phyloP scores from a whole-genome alignment of 2,113 vertebrate species.

The Ceratotherium simum region DNA sequence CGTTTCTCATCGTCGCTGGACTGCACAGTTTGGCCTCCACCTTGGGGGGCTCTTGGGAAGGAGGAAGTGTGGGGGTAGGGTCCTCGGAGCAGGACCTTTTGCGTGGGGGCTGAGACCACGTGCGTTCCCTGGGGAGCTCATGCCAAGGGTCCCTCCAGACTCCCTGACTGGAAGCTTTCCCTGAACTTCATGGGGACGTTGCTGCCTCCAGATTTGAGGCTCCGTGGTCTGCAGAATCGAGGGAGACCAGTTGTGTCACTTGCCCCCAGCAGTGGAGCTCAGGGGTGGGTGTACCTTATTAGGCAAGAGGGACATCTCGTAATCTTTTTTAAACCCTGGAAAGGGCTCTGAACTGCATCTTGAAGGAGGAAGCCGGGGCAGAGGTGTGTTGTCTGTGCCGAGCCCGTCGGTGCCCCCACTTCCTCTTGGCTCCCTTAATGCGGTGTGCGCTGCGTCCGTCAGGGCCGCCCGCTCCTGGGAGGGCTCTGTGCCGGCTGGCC shows the following conservation, averaged over 20 bases:
- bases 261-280: background rate
- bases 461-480: background rate
- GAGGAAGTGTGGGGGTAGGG: background rate
- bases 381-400: accelerated
- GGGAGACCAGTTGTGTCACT: background rate
- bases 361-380: background rate
- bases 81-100: background rate
- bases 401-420: background rate
- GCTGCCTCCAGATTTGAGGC: background rate
- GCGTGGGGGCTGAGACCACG: background rate
- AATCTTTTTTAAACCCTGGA: background rate
- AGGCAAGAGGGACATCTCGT: background rate
- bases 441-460: accelerated
- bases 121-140: background rate
- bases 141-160: too few species aligned
- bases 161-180: background rate
- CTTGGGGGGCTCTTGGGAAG: too few species aligned
- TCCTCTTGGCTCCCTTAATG: background rate
- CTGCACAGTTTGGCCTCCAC: background rate
- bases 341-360: background rate
- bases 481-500: background rate
- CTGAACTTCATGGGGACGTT: background rate
- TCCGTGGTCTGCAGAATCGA: background rate
- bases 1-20: background rate
- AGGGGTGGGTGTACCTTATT: background rate